A percentile compares a stretch with the other conserved stretches of the same genome.
Evolutionary conservation across 2,797 vertebrate genomes (phyloP).

Genomic region (Pygocentrus nattereri): DNA sequence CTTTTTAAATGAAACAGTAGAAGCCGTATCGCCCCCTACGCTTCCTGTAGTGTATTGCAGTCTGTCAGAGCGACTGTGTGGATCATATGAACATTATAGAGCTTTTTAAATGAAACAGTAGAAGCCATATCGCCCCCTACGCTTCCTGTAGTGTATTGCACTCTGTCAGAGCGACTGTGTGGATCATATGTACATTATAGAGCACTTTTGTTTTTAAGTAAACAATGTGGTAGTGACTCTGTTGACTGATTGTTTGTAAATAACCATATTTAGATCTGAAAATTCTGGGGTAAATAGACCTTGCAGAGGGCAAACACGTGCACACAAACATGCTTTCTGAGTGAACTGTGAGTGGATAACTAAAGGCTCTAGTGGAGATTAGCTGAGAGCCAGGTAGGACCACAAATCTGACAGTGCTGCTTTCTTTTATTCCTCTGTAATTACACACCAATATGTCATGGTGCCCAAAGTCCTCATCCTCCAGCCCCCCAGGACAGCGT

Average conservation of each 20-base stretch:
- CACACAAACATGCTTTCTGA: background rate
- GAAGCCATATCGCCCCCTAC: background rate
- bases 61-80: background rate
- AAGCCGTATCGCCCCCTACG: too few species aligned
- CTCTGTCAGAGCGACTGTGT: background rate
- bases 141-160: background rate
- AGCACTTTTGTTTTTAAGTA: background rate
- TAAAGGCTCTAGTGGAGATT: background rate
- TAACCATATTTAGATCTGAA: background rate
- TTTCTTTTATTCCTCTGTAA: slow-evolving; percentile 23
- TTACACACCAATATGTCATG: background rate
- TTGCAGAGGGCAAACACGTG: background rate
- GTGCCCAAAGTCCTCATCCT: slow-evolving; percentile 5
- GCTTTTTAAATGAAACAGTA: background rate
- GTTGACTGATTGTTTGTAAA: background rate
- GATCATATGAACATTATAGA: background rate
- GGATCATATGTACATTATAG: background rate
- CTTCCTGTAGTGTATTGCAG: background rate
- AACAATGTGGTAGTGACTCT: background rate
- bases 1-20: too few species aligned
- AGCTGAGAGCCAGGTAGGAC: slow-evolving; percentile 7
- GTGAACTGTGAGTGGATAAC: background rate
- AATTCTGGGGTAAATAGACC: slow-evolving; percentile 10
- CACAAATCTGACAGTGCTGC: slow-evolving; percentile 6
- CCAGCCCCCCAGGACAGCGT: background rate